phyloP scores from a whole-genome alignment of 1,140 invertebrate species.

The Apocrypta bakeri region DNA sequence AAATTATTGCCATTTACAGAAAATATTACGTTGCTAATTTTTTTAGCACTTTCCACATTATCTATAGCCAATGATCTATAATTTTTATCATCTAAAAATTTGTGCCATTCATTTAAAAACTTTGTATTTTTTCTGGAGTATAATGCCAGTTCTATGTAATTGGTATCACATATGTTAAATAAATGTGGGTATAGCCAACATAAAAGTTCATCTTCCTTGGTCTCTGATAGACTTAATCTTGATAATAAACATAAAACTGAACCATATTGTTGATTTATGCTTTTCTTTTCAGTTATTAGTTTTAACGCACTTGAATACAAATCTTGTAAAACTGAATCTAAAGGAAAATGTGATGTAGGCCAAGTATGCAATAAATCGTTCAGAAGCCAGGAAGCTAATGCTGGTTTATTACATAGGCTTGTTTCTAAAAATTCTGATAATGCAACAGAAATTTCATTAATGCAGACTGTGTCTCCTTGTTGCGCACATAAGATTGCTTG shows the following conservation, averaged over 20 bases:
- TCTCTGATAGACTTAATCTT: slow-evolving; percentile 59
- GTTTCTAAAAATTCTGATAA: slow-evolving; percentile 57
- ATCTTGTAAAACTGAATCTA: slow-evolving; percentile 58
- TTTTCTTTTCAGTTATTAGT: slow-evolving; percentile 50
- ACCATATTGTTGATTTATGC: slow-evolving; percentile 49
- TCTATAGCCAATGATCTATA: slow-evolving; percentile 46
- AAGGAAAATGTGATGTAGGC: slow-evolving; percentile 45
- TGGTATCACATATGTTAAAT: slow-evolving; percentile 51
- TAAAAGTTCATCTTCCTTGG: slow-evolving; percentile 55
- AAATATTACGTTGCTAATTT: slow-evolving; percentile 62
- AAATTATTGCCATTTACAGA: slow-evolving; percentile 48
- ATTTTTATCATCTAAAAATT: slow-evolving; percentile 57
- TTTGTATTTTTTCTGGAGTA: slow-evolving; percentile 63
- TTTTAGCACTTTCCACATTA: slow-evolving; percentile 53
- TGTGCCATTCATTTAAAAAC: slow-evolving; percentile 62
- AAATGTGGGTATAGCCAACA: slow-evolving; percentile 59
- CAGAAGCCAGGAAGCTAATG: slow-evolving; percentile 63
- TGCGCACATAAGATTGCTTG: slow-evolving; percentile 44
- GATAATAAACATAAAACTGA: slow-evolving; percentile 63
- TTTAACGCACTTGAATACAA: slow-evolving; percentile 58
- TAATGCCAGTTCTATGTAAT: slow-evolving; percentile 63
- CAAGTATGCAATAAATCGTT: slow-evolving; percentile 60
- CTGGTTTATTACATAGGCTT: slow-evolving; percentile 56
- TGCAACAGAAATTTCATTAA: slow-evolving; percentile 43
- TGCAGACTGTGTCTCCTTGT: slow-evolving; percentile 44